Percentiles rank a stretch among this genome's conserved stretches.
Evolutionary conservation across 1,140 invertebrate species (phyloP).

Genomic region (Palaemon carinicauda): DNA sequence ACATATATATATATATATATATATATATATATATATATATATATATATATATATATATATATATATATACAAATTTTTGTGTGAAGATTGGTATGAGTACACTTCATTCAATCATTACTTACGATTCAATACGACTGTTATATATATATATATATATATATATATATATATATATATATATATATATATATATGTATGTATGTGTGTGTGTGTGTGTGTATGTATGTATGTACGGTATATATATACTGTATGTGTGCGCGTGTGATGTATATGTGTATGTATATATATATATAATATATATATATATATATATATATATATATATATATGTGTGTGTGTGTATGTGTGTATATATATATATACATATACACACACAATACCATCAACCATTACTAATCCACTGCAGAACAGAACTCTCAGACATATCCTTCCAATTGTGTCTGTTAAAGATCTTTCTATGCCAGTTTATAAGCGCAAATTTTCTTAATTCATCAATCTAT

Average conservation of each 20-base stretch:
- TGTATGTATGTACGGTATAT: not conserved
- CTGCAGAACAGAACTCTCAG: too few species aligned
- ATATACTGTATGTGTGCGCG: too few species aligned
- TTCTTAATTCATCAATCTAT: too few species aligned
- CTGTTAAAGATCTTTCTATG: too few species aligned
- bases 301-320: not conserved
- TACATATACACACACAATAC: not conserved
- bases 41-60: not conserved
- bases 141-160: not conserved
- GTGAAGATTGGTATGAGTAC: too few species aligned
- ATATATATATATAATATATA: not conserved
- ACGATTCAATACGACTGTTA: too few species aligned
- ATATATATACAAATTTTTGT: not conserved
- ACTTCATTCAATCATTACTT: too few species aligned
- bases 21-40: not conserved
- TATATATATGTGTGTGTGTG: not conserved
- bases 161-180: not conserved
- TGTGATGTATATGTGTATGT: too few species aligned
- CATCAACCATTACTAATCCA: too few species aligned
- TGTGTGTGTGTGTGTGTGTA: not conserved
- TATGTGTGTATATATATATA: not conserved
- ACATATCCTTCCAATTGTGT: too few species aligned
- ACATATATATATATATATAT: not conserved
- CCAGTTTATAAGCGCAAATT: too few species aligned
- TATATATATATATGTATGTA: not conserved